Percentiles rank a stretch among this genome's conserved stretches.
These are phyloP conservation scores for Rattus rattus DNA, from an alignment of 2,113 vertebrate species.

Conservation along the genomic window DNA sequence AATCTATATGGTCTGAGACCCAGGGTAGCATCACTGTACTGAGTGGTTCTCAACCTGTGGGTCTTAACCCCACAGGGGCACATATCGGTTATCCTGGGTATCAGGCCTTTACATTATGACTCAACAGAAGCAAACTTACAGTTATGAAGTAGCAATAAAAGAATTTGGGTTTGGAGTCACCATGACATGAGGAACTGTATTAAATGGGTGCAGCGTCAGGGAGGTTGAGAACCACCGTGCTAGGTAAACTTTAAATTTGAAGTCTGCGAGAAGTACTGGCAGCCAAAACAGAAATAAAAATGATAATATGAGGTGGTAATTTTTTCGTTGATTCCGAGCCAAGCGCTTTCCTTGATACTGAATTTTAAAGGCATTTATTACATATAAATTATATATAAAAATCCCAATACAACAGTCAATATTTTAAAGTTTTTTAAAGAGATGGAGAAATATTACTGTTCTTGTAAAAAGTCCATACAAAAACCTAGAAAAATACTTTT, in stretches of 20 bases:
- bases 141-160: background rate
- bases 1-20: background rate
- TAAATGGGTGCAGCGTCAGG: background rate
- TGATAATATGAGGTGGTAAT: constrained; percentile 1
- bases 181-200: background rate
- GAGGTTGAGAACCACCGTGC: background rate
- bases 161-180: background rate
- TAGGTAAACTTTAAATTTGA: constrained; percentile 22
- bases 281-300: constrained; percentile 24
- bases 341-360: constrained; percentile 20
- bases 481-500: background rate
- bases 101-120: background rate
- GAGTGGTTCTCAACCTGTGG: background rate
- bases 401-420: background rate
- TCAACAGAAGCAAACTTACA: background rate
- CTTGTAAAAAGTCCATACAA: background rate
- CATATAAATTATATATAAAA: constrained; percentile 25
- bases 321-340: constrained; percentile 38
- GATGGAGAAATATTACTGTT: constrained; percentile 35
- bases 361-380: constrained; percentile 27
- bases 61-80: background rate
- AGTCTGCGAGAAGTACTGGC: background rate
- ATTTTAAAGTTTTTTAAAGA: constrained; percentile 41
- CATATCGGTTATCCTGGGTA: background rate
- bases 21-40: background rate